Evolutionary conservation across 30 jellyfish, hydroid and myxozoan species (phyloP), one percentile per base, ranked within the genome.

Genomic region (Aurelia coerulea): DNA sequence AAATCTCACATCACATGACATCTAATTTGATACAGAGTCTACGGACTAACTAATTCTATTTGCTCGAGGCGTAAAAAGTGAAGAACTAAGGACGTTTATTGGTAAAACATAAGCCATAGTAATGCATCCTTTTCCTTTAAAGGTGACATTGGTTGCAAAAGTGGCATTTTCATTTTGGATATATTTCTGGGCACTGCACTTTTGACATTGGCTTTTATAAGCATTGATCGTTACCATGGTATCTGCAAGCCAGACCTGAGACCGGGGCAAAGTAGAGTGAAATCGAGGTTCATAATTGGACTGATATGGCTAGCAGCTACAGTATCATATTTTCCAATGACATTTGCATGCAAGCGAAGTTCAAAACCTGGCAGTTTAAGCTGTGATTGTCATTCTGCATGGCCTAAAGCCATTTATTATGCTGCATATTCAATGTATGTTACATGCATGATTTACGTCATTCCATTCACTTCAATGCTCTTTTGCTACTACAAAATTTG

Each of bases 101-200:
- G 50, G 50, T 39, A 2, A 39, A 39, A 39, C 1, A 10, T 18
- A 4, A 1, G 53, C 79, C 18, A 16, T 23, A 34, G 37, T 35
- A 35, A 29, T 23, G 6, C 9, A 15, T 8, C 18, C 1, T 37
- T 32, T 73, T 59, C 60, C 54, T 16, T 86, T 33, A 7, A 19
- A 87, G 96, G 96, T 23, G 82, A 80, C 31, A 15, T 50, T 78
- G 96, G 96, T 19, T 87, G 96, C 81, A 87, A 87, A 50, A 52
- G 78, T 58, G 83, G 87, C 14, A 71, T 78, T 5, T 87, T 73
- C 52, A 10, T 62, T 1, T 37, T 78, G 66, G 96, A 87, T 42
- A 31, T 87, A 5, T 87, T 77, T 51, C 19, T 87, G 31, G 90
- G 90, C 4, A 54, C 90, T 7, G 85, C 91, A 11, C 31, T 87